phyloP scores from a whole-genome alignment of 2,113 vertebrate genomes.

The Cyprinodon tularosa region DNA sequence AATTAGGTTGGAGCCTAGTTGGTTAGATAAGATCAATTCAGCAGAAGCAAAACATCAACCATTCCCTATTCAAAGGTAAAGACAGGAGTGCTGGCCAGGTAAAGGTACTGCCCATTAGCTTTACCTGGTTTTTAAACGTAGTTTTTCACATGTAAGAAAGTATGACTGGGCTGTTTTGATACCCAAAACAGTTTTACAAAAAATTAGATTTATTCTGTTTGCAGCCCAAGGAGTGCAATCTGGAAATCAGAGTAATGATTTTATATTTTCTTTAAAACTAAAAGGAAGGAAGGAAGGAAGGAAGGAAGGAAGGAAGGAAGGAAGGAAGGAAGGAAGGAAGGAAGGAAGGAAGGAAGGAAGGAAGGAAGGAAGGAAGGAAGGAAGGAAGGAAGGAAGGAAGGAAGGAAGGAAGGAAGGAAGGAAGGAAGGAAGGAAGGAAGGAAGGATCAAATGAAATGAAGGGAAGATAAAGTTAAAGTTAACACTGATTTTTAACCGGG shows the following conservation, averaged over 20 bases:
- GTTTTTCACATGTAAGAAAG: neutral
- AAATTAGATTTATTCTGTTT: neutral
- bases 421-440: neutral
- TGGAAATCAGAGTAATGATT: neutral
- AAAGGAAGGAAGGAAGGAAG: neutral
- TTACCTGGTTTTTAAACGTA: too few species aligned
- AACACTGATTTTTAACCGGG: neutral
- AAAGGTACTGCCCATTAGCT: too few species aligned
- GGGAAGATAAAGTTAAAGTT: neutral
- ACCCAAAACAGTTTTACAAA: neutral
- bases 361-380: neutral
- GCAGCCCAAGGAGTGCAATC: neutral
- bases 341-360: too few species aligned
- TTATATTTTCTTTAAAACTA: neutral
- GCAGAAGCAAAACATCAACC: constrained; percentile 33
- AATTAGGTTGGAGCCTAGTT: constrained; percentile 26
- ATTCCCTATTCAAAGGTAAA: constrained; percentile 38
- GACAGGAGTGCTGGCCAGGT: constrained; percentile 19
- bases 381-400: neutral
- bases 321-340: neutral
- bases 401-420: neutral
- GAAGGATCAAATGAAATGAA: neutral
- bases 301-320: neutral
- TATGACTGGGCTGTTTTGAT: neutral
- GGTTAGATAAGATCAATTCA: constrained; percentile 47